Percentiles rank a stretch among this genome's conserved stretches.
Conservation (phyloP, 2,113 vertebrate genomes). For the Tenebrosternarchus preto region DNA sequence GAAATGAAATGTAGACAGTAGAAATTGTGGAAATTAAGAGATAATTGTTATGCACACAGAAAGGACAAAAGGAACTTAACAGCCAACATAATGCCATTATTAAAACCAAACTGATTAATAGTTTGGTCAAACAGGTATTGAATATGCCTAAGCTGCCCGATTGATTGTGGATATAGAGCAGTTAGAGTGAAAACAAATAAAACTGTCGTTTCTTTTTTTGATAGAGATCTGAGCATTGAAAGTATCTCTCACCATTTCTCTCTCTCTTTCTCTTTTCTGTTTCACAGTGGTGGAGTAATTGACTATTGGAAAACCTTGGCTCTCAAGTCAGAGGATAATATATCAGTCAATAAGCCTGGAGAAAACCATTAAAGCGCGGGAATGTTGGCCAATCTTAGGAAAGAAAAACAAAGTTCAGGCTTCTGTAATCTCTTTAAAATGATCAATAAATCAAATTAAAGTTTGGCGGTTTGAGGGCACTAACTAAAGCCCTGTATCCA, state of each 20-base stretch:
- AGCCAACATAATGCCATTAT: neutral
- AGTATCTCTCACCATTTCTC: slow-evolving; percentile 32
- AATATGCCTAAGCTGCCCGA: slow-evolving; percentile 33
- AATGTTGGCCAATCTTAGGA: slow-evolving; percentile 52
- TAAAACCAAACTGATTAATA: slow-evolving; percentile 28
- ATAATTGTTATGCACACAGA: neutral
- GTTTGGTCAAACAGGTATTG: slow-evolving; percentile 36
- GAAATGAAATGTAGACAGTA: neutral
- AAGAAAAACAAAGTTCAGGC: slow-evolving; percentile 59
- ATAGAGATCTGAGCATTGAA: slow-evolving; percentile 25
- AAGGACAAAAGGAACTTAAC: neutral
- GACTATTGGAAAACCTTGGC: slow-evolving; percentile 57
- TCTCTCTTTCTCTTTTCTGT: slow-evolving; percentile 37
- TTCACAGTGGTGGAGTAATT: slow-evolving; percentile 55
- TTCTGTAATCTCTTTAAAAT: slow-evolving; percentile 56
- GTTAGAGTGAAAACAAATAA: slow-evolving; percentile 8
- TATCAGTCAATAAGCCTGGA: slow-evolving; percentile 60
- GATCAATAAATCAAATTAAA: slow-evolving; percentile 59
- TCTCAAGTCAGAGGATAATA: slow-evolving; percentile 61
- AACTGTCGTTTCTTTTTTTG: slow-evolving; percentile 28
- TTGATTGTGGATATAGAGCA: slow-evolving; percentile 38
- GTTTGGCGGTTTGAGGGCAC: slow-evolving; percentile 46
- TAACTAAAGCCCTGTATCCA: slow-evolving; percentile 50
- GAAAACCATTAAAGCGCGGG: slow-evolving; percentile 53
- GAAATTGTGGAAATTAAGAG: neutral